Evolutionary conservation across 1,140 invertebrate species (phyloP).

Genomic region (Sarcophaga bullata): DNA sequence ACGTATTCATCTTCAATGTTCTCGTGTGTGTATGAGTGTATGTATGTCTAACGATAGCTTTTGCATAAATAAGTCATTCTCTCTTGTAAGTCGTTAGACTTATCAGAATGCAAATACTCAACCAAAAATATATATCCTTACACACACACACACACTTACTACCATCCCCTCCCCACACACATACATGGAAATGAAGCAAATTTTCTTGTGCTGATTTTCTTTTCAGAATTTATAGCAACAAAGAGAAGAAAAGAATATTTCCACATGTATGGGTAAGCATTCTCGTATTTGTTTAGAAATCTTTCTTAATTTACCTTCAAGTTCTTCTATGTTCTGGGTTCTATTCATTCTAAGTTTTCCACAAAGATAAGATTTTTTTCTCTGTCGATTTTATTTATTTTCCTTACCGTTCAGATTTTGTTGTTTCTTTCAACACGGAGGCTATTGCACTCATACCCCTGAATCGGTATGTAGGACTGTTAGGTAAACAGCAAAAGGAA

Average conservation of each 20-base stretch:
- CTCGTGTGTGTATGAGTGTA: too few species aligned
- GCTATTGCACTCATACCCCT: not conserved
- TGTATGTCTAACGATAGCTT: not conserved
- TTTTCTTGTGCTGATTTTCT: not conserved
- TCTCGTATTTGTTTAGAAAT: not conserved
- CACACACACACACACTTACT: not conserved
- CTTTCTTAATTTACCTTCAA: not conserved
- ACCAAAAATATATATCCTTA: not conserved
- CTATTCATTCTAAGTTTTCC: too few species aligned
- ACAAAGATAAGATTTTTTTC: not conserved
- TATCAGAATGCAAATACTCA: not conserved
- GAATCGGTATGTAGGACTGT: not conserved
- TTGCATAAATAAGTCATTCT: conserved; percentile 31
- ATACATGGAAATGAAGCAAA: not conserved
- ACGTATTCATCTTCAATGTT: too few species aligned
- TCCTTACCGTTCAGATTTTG: too few species aligned
- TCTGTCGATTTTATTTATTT: not conserved
- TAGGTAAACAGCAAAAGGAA: not conserved
- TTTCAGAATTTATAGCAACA: too few species aligned
- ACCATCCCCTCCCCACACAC: not conserved
- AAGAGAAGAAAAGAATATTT: too few species aligned
- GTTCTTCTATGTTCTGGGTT: not conserved
- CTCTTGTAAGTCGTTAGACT: conserved; percentile 32
- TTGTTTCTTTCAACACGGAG: not conserved
- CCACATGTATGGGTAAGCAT: not conserved